Evolutionary conservation across 2,113 vertebrate species (phyloP), one percentile per base, ranked within the genome.

Genomic region (Eulemur macaco): DNA sequence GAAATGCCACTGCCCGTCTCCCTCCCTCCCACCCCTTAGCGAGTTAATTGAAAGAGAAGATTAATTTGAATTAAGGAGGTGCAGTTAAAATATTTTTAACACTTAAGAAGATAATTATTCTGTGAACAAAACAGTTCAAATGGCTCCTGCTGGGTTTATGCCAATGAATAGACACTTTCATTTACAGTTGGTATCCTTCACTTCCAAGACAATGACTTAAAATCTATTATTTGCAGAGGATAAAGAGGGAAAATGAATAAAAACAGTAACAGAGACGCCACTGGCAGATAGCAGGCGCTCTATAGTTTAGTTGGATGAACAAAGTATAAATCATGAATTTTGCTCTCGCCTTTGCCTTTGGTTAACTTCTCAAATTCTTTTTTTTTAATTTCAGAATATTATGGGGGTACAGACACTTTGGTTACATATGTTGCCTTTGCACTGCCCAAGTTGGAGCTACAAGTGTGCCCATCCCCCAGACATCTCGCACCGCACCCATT

Each of bases 31-130:
- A 2, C 12, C 10, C 12, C 18, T 54, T 34, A 69, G 58, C 92
- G 50, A 66, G 86, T 73, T 87, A 56, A 83, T 56, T 31, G 74
- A 91, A 78, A 85, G 73, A 83, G 86, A 63, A 83, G 82, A 69
- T 76, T 83, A 63, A 91, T 94, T 69, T 85, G 92, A 68, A 86
- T 94, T 29, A 91, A 94, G 76, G 84, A 92, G 83, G 78, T 87
- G 84, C 69, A 25, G 69, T 68, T 74, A 47, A 80, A 76, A n/a
- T 82, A 78, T 86, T 47, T 45, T 54, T 47, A 73, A 94, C 58
- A 58, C 54, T 54, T 52, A 52, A 66, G 60, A 31, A n/a, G 83
- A 11, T 52, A 54, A 73, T 81, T 80, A 68, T 73, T 73, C 66
- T 93, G 21, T 29, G 50, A 95, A 64, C 47, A n/a, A 54, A 91